Evolutionary conservation across 2,113 vertebrate genomes (phyloP).

Genomic region (Psephotus haematonotus): DNA sequence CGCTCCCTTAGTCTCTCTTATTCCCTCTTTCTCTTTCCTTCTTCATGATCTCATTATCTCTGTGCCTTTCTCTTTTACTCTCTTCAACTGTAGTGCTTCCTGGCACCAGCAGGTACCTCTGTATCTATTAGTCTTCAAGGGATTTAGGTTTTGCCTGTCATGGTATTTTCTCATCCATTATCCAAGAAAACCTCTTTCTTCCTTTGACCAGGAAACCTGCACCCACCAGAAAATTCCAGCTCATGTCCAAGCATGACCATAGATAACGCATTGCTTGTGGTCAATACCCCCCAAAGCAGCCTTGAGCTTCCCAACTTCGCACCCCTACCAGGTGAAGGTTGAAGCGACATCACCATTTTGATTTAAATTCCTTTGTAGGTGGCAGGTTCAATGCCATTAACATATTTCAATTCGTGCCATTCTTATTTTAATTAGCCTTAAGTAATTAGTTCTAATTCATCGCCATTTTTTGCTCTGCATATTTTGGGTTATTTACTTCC

Average conservation of each 20-base stretch:
- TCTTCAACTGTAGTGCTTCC: neutral
- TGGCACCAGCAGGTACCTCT: neutral
- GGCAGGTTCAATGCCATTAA: constrained; percentile 72
- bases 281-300: neutral
- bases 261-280: constrained; percentile 7
- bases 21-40: neutral
- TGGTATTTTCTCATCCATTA: neutral
- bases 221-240: neutral
- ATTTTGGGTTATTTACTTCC: constrained; percentile 82
- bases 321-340: neutral
- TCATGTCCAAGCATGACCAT: neutral
- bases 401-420: constrained; percentile 75
- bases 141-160: neutral
- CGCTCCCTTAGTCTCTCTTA: neutral
- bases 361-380: constrained; percentile 67
- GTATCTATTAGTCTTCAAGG: neutral
- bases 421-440: constrained; percentile 84
- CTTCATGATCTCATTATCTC: constrained; percentile 10
- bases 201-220: neutral
- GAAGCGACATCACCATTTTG: constrained; percentile 29
- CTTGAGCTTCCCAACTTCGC: neutral
- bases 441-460: constrained; percentile 83
- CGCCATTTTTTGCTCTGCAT: constrained; percentile 68
- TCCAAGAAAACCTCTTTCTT: neutral
- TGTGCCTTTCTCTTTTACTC: neutral